Base-by-base conservation (phyloP, 2,888 invertebrate species). In the Leucozona laternaria region DNA sequence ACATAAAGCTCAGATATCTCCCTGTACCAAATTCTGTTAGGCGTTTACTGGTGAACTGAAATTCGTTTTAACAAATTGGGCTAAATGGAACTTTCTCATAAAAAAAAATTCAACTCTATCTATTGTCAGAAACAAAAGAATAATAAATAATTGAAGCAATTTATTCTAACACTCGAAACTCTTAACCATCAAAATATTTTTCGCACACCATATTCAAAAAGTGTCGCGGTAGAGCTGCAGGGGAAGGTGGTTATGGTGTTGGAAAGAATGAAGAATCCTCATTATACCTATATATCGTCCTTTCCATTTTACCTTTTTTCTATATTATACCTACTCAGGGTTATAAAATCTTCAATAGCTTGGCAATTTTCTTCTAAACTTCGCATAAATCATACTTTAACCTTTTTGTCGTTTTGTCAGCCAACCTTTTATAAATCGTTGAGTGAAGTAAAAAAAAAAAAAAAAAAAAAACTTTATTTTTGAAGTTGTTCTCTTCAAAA, bases 391-490 rank as follows among this genome's bases (percentile, higher is more conserved):
- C 79, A 57, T 70, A 55, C 53, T 70, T 55, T 28, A 57, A 60
- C 60, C 76, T 20, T 57, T 43, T 60, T 66, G 45, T 48, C 31
- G 13, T 66, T 66, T 48, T 66, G 48, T 48, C 66, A 66, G 48
- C 13, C 66, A 40, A 40, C 64, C 55, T 62, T 66, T 55, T 25
- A 64, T 64, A 77, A 77, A 81, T 76, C 57, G 66, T 34, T 66
- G 17, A 72, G 50, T 72, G 28, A 40, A 7, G 11, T 13, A 4
- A 48, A 50, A 43, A 43, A 50, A 50, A 50, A 81, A 77, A 37
- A 4, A 48, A 50, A 43, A 43, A 50, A 50, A 50, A 81, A 77
- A 58, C 71, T 82, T 82, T 66, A 15, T 37, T 66, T 45, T 48
- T 68, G 22, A 53, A 53, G 53, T 37, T 53, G 68, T 53, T 53